Base-by-base conservation (phyloP, 2,797 vertebrate species). In the Lycodopsis pacificus region DNA sequence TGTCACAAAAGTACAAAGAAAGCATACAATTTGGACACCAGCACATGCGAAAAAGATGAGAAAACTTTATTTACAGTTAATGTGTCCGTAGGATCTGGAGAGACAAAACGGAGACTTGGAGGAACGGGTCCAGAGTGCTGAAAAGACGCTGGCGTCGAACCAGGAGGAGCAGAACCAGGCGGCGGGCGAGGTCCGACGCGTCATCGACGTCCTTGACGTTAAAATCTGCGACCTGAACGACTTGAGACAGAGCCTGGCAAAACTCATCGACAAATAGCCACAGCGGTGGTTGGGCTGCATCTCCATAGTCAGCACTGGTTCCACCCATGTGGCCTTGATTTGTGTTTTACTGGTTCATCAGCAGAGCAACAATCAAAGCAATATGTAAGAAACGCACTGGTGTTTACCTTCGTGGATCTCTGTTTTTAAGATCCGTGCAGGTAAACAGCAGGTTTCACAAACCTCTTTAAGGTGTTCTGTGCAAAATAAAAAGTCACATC, bases 171-270 rank as follows among this genome's bases (percentile, higher is more conserved):
- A 93, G 74, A 94, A 95, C 51, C 94, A 94, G 64, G 87, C 95
- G 0, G 95, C 96, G 71, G 90, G 54, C 0, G 97, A 98, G 79
- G 95, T 98, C 66, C 92, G 85, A 73, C 95, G 93, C 48, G 93
- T 96, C 10, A 95, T 97, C 0, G 94, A 97, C 49, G 94, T 96
- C 56, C 95, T 99, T 86, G 98, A 99, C 1, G 87, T 97, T 82
- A 97, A 98, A 93, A 96, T 99, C 58, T 95, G 95, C 0, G 97
- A 99, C 92, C 94, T 99, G 77, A 97, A 93, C 0, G 96, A 97
- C 92, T 93, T 99, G 63, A 93, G 97, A 9, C 96, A 96, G 86
- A 97, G 95, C 78, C 90, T 99, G 67, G 96, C 96, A 36, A 96
- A 97, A 76, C 95, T 99, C 72, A 80, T 97, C 0, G 96, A 97